These are phyloP conservation scores for Latheticus oryzae DNA, from an alignment of 2,888 invertebrate genomes.

Conservation along the genomic window DNA sequence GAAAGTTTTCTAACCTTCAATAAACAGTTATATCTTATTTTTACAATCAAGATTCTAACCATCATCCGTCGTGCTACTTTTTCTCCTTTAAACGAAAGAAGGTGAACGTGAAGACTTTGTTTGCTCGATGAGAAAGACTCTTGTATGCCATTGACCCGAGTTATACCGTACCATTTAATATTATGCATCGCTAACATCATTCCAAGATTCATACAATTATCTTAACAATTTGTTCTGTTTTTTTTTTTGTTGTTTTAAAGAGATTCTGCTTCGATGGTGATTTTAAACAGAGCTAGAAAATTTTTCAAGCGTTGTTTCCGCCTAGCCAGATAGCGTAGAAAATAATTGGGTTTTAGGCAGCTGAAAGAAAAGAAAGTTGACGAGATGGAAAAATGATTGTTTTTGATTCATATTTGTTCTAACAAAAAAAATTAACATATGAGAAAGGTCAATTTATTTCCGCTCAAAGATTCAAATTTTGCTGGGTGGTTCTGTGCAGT, in stretches of 20 bases:
- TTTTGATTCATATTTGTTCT: not conserved
- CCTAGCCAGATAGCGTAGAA: slow-evolving; percentile 19
- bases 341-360: slow-evolving; percentile 20
- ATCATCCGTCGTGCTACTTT: slow-evolving; percentile 21
- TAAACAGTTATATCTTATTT: slow-evolving; percentile 18
- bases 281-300: slow-evolving; percentile 32
- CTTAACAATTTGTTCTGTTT: too few relatives aligned
- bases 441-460: too few relatives aligned
- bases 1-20: slow-evolving; percentile 7
- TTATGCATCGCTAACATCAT: slow-evolving; percentile 40
- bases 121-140: slow-evolving; percentile 29
- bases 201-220: slow-evolving; percentile 27
- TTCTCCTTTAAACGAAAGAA: slow-evolving; percentile 22
- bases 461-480: too few relatives aligned
- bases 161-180: slow-evolving; percentile 40
- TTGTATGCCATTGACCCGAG: slow-evolving; percentile 38
- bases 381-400: not conserved
- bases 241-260: too few relatives aligned
- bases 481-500: too few relatives aligned
- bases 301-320: slow-evolving; percentile 35
- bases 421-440: too few relatives aligned
- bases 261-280: slow-evolving; percentile 29
- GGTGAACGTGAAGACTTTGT: slow-evolving; percentile 35
- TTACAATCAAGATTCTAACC: slow-evolving; percentile 2
- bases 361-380: slow-evolving; percentile 16